Evolutionary conservation across 2,888 invertebrate species (phyloP).

Genomic region (Nesidiocoris tenuis): DNA sequence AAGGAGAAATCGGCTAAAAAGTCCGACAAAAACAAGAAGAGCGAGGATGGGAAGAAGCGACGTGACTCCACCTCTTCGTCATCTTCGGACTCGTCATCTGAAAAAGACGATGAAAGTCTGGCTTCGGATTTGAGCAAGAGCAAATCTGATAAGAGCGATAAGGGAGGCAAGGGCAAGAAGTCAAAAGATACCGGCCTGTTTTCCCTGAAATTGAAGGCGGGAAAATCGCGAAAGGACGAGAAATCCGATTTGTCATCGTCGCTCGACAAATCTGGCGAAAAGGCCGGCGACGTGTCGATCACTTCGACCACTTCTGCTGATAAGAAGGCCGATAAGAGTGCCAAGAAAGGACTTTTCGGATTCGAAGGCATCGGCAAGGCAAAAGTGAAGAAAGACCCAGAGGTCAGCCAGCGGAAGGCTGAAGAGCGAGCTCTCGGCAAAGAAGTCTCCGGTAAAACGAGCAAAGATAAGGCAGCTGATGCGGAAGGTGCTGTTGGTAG

Average conservation of each 20-base stretch:
- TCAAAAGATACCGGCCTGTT: background rate
- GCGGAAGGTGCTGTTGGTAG: conserved; percentile 25
- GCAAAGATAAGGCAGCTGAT: background rate
- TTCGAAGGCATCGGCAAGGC: conserved; percentile 18
- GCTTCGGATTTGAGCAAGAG: conserved; percentile 22
- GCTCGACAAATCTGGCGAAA: background rate
- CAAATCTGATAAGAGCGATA: background rate
- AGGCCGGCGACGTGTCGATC: background rate
- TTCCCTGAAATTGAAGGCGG: background rate
- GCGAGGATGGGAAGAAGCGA: conserved; percentile 47
- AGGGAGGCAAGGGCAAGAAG: background rate
- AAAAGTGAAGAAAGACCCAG: conserved; percentile 5
- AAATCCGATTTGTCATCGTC: background rate
- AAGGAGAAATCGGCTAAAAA: conserved; percentile 43
- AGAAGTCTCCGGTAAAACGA: conserved; percentile 1
- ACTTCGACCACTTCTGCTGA: background rate
- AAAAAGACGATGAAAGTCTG: conserved; percentile 19
- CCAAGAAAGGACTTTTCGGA: conserved; percentile 40
- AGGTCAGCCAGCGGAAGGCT: conserved; percentile 16
- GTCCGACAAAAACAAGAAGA: conserved; percentile 48
- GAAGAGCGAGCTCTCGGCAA: conserved; percentile 25
- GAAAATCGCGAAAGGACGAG: background rate
- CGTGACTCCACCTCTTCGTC: conserved; percentile 9
- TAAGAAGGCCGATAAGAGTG: conserved; percentile 46
- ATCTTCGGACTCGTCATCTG: conserved; percentile 51